Evolutionary conservation across 2,888 invertebrate genomes (phyloP).

Genomic region (Eupithecia abbreviata): DNA sequence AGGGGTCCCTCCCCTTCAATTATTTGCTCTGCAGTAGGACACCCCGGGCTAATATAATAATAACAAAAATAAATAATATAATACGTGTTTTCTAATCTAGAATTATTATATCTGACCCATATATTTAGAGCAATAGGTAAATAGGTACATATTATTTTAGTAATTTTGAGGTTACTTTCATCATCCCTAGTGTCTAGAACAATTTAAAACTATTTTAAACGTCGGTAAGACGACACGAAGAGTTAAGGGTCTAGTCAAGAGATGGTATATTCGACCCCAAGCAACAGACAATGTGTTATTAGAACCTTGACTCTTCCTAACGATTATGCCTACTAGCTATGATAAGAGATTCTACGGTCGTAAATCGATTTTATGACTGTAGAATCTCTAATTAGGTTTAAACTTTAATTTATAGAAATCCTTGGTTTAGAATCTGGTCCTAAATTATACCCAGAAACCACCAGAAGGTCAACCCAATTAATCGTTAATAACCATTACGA

Average conservation of each 20-base stretch:
- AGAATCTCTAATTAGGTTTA: neutral
- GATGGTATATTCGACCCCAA: neutral
- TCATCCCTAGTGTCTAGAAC: too few relatives aligned
- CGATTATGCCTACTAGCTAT: neutral
- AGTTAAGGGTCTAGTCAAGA: neutral
- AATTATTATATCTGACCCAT: too few relatives aligned
- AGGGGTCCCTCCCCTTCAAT: too few relatives aligned
- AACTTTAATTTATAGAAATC: neutral
- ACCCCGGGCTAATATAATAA: too few relatives aligned
- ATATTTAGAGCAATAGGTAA: too few relatives aligned
- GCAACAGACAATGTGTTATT: neutral
- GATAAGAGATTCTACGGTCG: neutral
- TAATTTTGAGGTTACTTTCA: too few relatives aligned
- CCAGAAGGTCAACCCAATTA: neutral
- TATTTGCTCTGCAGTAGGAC: too few relatives aligned
- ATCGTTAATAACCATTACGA: slow-evolving; percentile 1
- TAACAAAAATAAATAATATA: too few relatives aligned
- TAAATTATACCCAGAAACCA: neutral
- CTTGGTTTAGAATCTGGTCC: neutral
- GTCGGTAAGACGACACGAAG: too few relatives aligned
- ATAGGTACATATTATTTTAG: too few relatives aligned
- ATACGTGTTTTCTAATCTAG: too few relatives aligned
- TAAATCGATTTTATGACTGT: neutral
- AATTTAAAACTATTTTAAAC: too few relatives aligned
- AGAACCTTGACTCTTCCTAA: neutral